Base-by-base conservation (phyloP, 1,140 invertebrate genomes). In the Neoseiulus cucumeris region DNA sequence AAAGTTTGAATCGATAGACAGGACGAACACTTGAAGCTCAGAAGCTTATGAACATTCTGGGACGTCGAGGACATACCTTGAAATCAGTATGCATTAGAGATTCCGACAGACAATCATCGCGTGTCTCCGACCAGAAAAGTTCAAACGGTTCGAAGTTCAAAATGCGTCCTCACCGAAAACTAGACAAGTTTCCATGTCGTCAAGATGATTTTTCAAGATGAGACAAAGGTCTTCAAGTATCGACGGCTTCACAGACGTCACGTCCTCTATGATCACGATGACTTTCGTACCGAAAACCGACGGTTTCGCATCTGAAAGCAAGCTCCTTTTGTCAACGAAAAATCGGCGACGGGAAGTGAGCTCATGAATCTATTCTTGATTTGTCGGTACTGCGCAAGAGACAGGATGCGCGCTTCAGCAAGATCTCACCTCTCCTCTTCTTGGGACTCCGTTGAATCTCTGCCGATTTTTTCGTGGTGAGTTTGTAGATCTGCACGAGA, bases 161-260 rank as follows among this genome's bases (percentile, higher is more conserved):
- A 4, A 47, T 20, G 4, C 18, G 45, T 47, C 45, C 51, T 29
- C 4, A 59, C 51, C 51, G 22, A 59, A 59, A 29, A 59, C 51
- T 14, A 59, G 51, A 59, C 51, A 59, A 12, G 51, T 25, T 17
- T 59, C 51, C 51, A 59, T 59, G 25, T n/a, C 4, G 14, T 59
- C 22, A 17, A 59, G 51, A 20, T 59, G 51, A 59, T 14, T 59
- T 9, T 59, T 59, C 17, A 59, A 20, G 9, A 59, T 59, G 12
- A 29, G 51, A 33, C 14, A 59, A 59, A 59, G 22, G 51, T 59
- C 51, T 20, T 59, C 51, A 20, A 59, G 51, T 12, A 59, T 59
- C 12, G 51, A 1, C 2, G 51, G 25, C 4, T n/a, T 25, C 4
- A 59, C 51, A 4, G 51, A 59, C 14, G 51, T 25, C 9, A 59